Percentiles rank a stretch among this genome's conserved stretches.
phyloP scores from a whole-genome alignment of 2,888 invertebrate genomes.

The Gibbula magus region DNA sequence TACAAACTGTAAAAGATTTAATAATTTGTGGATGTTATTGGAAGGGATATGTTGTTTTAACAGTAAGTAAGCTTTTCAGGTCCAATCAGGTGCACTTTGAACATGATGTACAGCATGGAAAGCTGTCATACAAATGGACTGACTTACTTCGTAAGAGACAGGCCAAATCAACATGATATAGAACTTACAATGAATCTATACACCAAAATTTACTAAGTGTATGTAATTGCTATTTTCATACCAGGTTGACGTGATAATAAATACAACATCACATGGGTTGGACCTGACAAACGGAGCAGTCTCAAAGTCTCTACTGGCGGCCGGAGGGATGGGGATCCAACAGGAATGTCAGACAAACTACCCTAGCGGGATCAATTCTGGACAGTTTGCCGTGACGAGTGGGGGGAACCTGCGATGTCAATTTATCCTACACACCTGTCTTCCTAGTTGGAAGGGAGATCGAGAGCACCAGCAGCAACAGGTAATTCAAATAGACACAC shows the following conservation, averaged over 20 bases:
- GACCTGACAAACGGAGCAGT: conserved; percentile 56
- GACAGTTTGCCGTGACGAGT: conserved; percentile 52
- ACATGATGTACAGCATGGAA: too few species aligned
- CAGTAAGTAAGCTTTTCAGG: too few species aligned
- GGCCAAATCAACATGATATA: too few species aligned
- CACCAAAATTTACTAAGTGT: too few species aligned
- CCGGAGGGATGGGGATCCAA: conserved; percentile 57
- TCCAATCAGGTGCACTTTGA: too few species aligned
- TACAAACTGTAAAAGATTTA: too few species aligned
- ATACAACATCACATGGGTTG: conserved; percentile 50
- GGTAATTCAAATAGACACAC: not conserved
- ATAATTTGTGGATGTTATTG: too few species aligned
- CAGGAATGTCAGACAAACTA: conserved; percentile 46
- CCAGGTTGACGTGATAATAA: conserved; percentile 63
- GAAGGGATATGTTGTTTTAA: too few species aligned
- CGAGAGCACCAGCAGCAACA: not conserved
- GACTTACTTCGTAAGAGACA: too few species aligned
- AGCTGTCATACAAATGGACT: too few species aligned
- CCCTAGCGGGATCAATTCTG: conserved; percentile 50
- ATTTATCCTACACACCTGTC: conserved; percentile 52
- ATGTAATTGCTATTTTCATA: conserved; percentile 14
- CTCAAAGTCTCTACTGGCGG: conserved; percentile 51
- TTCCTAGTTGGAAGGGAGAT: not conserved
- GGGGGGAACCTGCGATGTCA: conserved; percentile 55
- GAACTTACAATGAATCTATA: too few species aligned